Percentiles rank a stretch among this genome's conserved stretches.
phyloP scores from a whole-genome alignment of 2,888 invertebrate genomes.

The Polydrusus cervinus region DNA sequence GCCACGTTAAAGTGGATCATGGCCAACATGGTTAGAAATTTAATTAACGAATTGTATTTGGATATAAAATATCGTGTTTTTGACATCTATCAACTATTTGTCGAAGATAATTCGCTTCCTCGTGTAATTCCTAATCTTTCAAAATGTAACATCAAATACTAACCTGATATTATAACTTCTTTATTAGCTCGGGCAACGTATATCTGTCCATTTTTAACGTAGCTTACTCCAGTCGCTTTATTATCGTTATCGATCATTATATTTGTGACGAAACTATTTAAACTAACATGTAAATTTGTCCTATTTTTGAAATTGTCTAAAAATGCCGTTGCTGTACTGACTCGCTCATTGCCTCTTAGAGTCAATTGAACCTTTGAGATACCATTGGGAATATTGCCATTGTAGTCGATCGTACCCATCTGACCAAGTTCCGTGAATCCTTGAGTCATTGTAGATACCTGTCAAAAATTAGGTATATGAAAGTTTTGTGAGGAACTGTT shows the following conservation, averaged over 20 bases:
- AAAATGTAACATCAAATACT: too few species aligned
- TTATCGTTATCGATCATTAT: background rate
- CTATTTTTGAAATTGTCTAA: background rate
- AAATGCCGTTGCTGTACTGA: conserved; percentile 22
- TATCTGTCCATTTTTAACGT: conserved; percentile 38
- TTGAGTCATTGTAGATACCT: background rate
- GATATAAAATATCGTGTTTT: too few species aligned
- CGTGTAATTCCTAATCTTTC: too few species aligned
- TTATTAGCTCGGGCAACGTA: conserved; percentile 26
- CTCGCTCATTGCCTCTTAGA: conserved; percentile 7
- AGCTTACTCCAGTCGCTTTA: conserved; percentile 28
- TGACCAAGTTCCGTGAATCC: conserved; percentile 21
- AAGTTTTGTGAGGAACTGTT: too few species aligned
- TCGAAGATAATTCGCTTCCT: too few species aligned
- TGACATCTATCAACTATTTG: too few species aligned
- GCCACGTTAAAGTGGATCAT: too few species aligned
- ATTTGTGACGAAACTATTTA: conserved; percentile 25
- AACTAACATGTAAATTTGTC: conserved; percentile 12
- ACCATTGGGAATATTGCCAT: conserved; percentile 24
- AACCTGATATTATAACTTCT: conserved; percentile 41
- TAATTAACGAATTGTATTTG: too few species aligned
- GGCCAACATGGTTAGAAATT: too few species aligned
- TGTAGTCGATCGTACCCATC: conserved; percentile 24
- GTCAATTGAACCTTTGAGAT: conserved; percentile 1
- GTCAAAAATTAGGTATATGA: background rate